Percentiles rank a stretch among this genome's conserved stretches.
Conservation (phyloP, 2,888 invertebrate species). For the Cryptocheilus praepositus region DNA sequence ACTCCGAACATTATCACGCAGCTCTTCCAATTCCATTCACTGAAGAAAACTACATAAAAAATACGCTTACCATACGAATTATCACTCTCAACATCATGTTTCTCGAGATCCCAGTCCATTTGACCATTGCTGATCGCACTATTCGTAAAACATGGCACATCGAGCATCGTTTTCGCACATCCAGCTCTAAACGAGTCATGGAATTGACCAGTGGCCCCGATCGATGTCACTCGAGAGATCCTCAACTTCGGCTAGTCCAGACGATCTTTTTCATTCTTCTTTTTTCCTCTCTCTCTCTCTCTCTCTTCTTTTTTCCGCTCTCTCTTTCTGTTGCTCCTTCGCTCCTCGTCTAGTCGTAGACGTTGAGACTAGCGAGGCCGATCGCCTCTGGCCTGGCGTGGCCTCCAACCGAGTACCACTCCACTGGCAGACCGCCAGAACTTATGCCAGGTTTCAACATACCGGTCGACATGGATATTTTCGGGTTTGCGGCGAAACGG, state of each 20-base stretch:
- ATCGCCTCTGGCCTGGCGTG: constrained; percentile 54
- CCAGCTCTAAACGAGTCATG: too few species aligned
- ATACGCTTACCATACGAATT: too few species aligned
- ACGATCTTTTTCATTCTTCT: constrained; percentile 26
- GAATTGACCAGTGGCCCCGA: background rate
- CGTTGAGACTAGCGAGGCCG: constrained; percentile 41
- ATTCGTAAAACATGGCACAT: background rate
- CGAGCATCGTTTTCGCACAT: background rate
- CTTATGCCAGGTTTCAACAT: constrained; percentile 74
- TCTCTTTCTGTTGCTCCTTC: background rate
- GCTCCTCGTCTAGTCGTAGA: constrained; percentile 16
- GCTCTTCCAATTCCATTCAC: too few species aligned
- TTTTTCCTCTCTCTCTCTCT: constrained; percentile 8
- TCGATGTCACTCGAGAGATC: constrained; percentile 23
- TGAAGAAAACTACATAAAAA: too few species aligned
- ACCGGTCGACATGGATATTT: constrained; percentile 73
- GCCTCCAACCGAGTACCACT: constrained; percentile 57
- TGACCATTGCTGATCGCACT: too few species aligned
- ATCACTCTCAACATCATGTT: too few species aligned
- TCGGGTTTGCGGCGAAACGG: constrained; percentile 67
- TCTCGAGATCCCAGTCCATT: too few species aligned
- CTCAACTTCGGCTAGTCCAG: too few species aligned
- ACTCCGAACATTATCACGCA: too few species aligned
- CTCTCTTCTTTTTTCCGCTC: constrained; percentile 3
- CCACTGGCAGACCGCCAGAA: constrained; percentile 69